phyloP scores from a whole-genome alignment of 2,113 vertebrate species.

The Okapia johnstoni region DNA sequence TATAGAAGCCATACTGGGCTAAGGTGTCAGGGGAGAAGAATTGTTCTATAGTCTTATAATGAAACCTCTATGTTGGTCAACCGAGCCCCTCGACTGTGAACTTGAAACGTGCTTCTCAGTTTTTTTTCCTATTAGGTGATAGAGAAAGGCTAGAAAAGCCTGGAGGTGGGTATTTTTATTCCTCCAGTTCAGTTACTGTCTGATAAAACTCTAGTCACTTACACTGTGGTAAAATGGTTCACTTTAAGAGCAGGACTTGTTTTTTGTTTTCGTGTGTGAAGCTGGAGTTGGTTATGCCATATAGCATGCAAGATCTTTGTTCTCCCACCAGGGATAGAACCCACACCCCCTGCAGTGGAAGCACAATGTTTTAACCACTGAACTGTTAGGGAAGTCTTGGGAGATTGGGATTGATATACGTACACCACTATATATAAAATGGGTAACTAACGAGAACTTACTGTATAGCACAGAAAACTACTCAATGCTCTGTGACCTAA shows the following conservation, averaged over 20 bases:
- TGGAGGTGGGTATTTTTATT: background rate
- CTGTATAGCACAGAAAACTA: background rate
- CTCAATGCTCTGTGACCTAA: background rate
- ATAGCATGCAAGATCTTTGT: background rate
- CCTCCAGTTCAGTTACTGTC: background rate
- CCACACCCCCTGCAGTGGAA: background rate
- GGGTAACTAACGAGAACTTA: background rate
- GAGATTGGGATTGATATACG: background rate
- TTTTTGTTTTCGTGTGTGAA: background rate
- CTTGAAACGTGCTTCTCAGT: background rate
- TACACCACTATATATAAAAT: background rate
- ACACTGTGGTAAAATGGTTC: background rate
- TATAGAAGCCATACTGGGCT: background rate
- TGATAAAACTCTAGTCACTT: background rate
- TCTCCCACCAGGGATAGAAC: background rate
- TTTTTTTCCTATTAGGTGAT: background rate
- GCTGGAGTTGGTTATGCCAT: background rate
- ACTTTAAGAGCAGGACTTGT: background rate
- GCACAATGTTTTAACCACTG: background rate
- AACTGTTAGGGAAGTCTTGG: background rate
- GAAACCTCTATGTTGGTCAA: background rate
- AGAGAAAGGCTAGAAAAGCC: background rate
- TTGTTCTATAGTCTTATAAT: background rate
- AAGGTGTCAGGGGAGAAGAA: background rate
- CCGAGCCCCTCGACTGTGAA: background rate